Evolutionary conservation across 2,888 invertebrate genomes (phyloP), one percentile per base, ranked within the genome.

Genomic region (Malachius bipustulatus): DNA sequence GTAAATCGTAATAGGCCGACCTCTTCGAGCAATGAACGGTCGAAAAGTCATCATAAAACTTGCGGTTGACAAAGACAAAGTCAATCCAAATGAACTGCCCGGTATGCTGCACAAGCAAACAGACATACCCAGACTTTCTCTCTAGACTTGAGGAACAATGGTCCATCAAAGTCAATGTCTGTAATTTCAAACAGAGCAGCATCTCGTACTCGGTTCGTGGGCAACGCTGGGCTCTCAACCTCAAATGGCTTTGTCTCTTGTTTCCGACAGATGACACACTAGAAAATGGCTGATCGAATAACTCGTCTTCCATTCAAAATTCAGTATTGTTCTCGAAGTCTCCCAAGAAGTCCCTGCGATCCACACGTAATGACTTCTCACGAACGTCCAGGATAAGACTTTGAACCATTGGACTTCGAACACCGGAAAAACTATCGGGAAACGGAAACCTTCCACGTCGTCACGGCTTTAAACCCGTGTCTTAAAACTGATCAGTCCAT

Each of bases 81-180:
- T 46, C 3, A 57, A 42, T 63, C 61, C n/a, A 65, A 40, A 41
- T 62, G 58, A 3, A 62, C 44, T 0, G 52, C 49, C 9, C 58
- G 39, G 26, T 55, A 57, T 1, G 56, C 45, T 1, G 57, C 52
- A 47, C 62, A 64, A 0, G 61, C 62, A 36, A 52, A 55, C 4
- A 64, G 24, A 8, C 46, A 43, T 9, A 62, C 46, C 51, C 53
- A 62, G 3, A 41, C 47, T 31, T 56, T 53, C n/a, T 38, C 14
- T 9, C 45, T 38, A 11, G 36, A 42, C 34, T 39, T 49, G 6
- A 56, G 36, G 16, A 36, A 40, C 4, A 62, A 30, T 2, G 61
- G 60, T 3, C 62, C 62, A 6, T 52, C 47, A 24, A 59, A 43
- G 41, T 61, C 59, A 4, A 57, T 41, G 4, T 56, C 60, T 4